Percentiles rank a stretch among this genome's conserved stretches.
Evolutionary conservation across 2,888 invertebrate genomes (phyloP).

Genomic region (Urechis unicinctus): DNA sequence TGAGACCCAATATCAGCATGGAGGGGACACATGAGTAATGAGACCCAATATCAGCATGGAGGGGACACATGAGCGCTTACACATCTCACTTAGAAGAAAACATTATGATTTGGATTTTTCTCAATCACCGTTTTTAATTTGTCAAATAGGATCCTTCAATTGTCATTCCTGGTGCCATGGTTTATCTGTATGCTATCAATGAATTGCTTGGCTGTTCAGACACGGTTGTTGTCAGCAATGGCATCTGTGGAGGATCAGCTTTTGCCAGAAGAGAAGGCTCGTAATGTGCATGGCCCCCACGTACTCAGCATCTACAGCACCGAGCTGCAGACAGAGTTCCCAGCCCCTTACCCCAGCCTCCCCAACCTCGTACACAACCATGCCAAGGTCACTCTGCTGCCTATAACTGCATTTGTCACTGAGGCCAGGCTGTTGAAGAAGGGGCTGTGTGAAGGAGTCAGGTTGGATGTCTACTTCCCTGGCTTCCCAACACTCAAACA

Average conservation of each 20-base stretch:
- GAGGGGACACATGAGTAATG: no score
- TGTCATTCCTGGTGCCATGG: no score
- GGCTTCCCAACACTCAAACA: constrained; percentile 91
- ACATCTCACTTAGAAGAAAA: no score
- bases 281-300: constrained; percentile 86
- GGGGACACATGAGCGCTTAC: no score
- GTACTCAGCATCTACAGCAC: constrained; percentile 64
- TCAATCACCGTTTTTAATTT: no score
- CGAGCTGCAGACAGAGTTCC: constrained; percentile 54
- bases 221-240: constrained; percentile 72
- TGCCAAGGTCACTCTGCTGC: constrained; percentile 26
- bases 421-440: constrained; percentile 57
- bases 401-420: constrained; percentile 42
- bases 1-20: no score
- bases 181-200: no score
- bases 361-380: constrained; percentile 38
- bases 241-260: constrained; percentile 70
- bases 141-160: no score
- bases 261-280: constrained; percentile 69
- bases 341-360: constrained; percentile 39
- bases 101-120: no score
- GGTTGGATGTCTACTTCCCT: constrained; percentile 68
- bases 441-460: constrained; percentile 66
- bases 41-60: no score
- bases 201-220: constrained; percentile 29